A percentile compares a stretch with the other conserved stretches of the same genome.
Conservation (phyloP, 2,113 vertebrate species). For the Corythoichthys haematopterus region DNA sequence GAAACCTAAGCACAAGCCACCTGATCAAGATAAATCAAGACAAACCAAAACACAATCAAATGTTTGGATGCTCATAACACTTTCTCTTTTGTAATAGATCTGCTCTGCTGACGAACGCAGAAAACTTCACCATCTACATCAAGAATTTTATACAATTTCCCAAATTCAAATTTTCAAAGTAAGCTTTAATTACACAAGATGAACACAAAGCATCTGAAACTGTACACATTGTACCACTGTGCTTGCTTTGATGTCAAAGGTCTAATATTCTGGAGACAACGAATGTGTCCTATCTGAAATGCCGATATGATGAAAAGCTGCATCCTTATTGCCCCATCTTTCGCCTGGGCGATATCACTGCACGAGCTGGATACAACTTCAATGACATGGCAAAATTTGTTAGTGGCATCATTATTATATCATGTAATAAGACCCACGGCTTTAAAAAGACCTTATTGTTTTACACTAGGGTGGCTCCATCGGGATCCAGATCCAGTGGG, state of each 20-base stretch:
- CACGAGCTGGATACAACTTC: constrained; percentile 76
- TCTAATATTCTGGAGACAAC: constrained; percentile 78
- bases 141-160: constrained; percentile 89
- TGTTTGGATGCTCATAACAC: background rate
- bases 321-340: constrained; percentile 90
- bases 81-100: constrained; percentile 63
- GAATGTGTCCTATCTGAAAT: constrained; percentile 73
- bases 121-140: constrained; percentile 90
- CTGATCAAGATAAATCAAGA: background rate
- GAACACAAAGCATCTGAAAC: background rate
- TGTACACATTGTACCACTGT: background rate
- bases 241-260: constrained; percentile 59
- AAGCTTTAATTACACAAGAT: constrained; percentile 45
- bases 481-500: constrained; percentile 84
- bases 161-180: constrained; percentile 87
- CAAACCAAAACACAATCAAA: background rate
- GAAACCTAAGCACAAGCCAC: too few species aligned
- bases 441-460: background rate
- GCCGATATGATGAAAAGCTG: constrained; percentile 68
- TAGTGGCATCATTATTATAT: background rate
- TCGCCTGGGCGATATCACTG: constrained; percentile 76
- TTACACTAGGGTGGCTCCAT: constrained; percentile 82
- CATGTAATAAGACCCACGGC: background rate
- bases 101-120: constrained; percentile 71
- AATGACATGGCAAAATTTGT: constrained; percentile 78